A percentile compares a stretch with the other conserved stretches of the same genome.
These are phyloP conservation scores for Lophochroa leadbeateri DNA, from an alignment of 2,113 vertebrate genomes.

Conservation along the genomic window DNA sequence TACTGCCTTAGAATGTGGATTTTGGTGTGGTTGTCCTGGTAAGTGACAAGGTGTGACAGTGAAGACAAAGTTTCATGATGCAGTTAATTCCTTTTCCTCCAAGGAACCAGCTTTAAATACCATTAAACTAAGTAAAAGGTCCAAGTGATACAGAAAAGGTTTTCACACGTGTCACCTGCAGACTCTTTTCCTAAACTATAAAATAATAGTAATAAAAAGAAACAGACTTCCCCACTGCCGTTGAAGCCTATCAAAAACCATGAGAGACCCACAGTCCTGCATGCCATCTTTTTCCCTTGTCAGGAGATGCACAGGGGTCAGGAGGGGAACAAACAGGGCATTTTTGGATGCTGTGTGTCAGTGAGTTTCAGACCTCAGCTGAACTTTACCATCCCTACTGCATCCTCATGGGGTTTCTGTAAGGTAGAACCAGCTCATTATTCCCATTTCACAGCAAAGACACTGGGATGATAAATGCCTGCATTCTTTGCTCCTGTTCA, in stretches of 20 bases:
- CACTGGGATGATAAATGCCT: rapidly evolving
- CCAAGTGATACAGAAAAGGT: background rate
- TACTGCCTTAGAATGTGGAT: background rate
- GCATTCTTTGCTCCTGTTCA: background rate
- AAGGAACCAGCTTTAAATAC: background rate
- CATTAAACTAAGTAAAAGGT: background rate
- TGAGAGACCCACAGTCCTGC: background rate
- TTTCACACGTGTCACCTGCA: background rate
- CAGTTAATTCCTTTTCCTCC: background rate
- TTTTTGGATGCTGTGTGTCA: background rate
- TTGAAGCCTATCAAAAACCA: background rate
- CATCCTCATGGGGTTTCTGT: background rate
- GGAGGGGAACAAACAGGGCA: background rate
- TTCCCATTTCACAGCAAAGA: background rate
- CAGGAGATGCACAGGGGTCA: background rate
- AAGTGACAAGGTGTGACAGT: background rate
- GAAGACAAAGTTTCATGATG: background rate
- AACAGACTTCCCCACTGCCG: background rate
- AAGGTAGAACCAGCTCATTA: background rate
- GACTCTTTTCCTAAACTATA: background rate
- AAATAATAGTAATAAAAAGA: background rate
- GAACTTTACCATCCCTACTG: background rate
- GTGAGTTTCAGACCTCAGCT: background rate
- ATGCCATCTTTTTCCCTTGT: background rate
- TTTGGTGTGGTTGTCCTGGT: background rate